These are phyloP conservation scores for Tribolium madens DNA, from an alignment of 1,140 invertebrate genomes.

Conservation along the genomic window DNA sequence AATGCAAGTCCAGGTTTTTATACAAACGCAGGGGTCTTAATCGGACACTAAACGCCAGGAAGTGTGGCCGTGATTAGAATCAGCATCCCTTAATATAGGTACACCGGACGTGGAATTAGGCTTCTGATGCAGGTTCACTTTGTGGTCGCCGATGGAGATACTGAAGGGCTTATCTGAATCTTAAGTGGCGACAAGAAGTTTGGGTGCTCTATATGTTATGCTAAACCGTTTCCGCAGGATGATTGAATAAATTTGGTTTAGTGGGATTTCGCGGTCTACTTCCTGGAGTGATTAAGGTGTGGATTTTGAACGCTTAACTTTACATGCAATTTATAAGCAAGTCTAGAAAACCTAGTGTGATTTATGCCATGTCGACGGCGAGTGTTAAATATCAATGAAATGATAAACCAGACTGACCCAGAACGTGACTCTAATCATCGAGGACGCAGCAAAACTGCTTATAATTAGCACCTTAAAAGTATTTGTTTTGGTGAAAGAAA, in stretches of 20 bases:
- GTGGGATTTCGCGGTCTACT: constrained; percentile 16
- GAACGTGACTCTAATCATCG: constrained; percentile 11
- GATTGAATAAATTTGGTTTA: constrained; percentile 30
- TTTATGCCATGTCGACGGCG: constrained; percentile 14
- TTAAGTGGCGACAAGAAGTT: constrained; percentile 33
- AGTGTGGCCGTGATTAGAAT: constrained; percentile 30
- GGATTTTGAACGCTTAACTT: constrained; percentile 4
- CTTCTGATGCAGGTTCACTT: constrained; percentile 24
- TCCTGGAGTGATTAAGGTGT: constrained; percentile 21
- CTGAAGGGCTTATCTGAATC: constrained; percentile 12
- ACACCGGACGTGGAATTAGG: constrained; percentile 14
- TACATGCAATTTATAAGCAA: constrained; percentile 13
- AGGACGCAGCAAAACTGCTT: constrained; percentile 6
- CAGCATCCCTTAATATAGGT: neutral
- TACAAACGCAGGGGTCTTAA: neutral
- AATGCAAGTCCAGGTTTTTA: neutral
- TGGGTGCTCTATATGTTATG: constrained; percentile 24
- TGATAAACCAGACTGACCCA: constrained; percentile 19
- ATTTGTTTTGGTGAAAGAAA: too few species aligned
- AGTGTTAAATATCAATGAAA: constrained; percentile 24
- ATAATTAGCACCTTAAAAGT: too few species aligned
- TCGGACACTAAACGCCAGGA: constrained; percentile 17
- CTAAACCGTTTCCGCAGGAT: constrained; percentile 22
- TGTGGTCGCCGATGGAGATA: constrained; percentile 14
- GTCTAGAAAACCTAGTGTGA: neutral